Percentiles rank a stretch among this genome's conserved stretches.
Conservation (phyloP, 1,140 invertebrate species). For the Neodiprion fabricii region DNA sequence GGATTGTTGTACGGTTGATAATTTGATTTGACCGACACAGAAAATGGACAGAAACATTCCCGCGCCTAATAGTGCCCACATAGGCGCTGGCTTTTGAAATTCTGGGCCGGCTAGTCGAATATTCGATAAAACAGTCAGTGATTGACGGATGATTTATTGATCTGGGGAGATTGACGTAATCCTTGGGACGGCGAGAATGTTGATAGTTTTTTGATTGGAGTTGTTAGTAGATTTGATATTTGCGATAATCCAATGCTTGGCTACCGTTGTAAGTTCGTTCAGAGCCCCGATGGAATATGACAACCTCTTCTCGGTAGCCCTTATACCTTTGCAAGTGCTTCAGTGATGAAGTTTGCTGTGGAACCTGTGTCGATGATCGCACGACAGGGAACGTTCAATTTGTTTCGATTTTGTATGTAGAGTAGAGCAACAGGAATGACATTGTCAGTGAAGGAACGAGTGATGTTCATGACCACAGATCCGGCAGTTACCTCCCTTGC, state of each 20-base stretch:
- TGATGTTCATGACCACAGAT: slow-evolving; percentile 25
- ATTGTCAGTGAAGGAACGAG: slow-evolving; percentile 22
- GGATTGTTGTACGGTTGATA: neutral
- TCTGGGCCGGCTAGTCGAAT: slow-evolving; percentile 16
- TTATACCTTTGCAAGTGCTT: neutral
- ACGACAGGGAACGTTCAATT: slow-evolving; percentile 7
- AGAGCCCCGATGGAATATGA: slow-evolving; percentile 7
- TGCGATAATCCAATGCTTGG: neutral
- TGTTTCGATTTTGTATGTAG: neutral
- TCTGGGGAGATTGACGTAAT: neutral
- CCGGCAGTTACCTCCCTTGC: slow-evolving; percentile 19
- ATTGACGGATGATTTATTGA: neutral
- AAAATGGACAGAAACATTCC: slow-evolving; percentile 8
- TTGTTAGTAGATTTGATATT: neutral
- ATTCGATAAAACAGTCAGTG: slow-evolving; percentile 9
- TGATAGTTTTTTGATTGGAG: neutral
- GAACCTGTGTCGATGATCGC: neutral
- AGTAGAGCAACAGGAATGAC: neutral
- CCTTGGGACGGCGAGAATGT: neutral
- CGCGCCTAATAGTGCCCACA: slow-evolving; percentile 20
- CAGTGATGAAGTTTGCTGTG: neutral
- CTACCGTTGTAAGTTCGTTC: neutral
- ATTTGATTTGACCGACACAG: slow-evolving; percentile 20
- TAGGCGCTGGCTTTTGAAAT: slow-evolving; percentile 4
- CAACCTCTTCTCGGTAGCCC: neutral